Percentiles rank a stretch among this genome's conserved stretches.
These are phyloP conservation scores for Forbesichthys agassizii DNA, from an alignment of 2,113 vertebrate species.

Conservation along the genomic window DNA sequence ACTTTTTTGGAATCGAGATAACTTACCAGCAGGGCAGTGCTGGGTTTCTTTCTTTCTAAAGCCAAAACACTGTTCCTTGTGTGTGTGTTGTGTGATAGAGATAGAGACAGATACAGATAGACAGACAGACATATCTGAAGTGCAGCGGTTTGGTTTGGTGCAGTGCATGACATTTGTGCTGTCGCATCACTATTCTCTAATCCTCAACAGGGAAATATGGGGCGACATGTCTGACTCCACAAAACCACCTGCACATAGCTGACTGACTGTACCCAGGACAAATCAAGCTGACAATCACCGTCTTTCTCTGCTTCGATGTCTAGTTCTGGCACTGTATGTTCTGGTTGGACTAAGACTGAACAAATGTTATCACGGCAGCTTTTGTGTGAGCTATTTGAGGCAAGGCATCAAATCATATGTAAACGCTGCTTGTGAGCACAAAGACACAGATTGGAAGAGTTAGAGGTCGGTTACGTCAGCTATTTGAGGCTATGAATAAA, in stretches of 20 bases:
- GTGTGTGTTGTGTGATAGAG: constrained; percentile 1
- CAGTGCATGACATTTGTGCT: constrained; percentile 8
- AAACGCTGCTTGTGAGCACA: not conserved
- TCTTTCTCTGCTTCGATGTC: not conserved
- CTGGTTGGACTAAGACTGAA: not conserved
- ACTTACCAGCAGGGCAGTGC: too few species aligned
- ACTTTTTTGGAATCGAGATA: too few species aligned
- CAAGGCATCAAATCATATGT: not conserved
- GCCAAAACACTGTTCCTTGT: not conserved
- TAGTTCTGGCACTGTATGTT: not conserved
- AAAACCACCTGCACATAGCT: not conserved
- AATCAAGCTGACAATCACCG: not conserved
- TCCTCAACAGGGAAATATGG: not conserved
- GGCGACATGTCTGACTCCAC: not conserved
- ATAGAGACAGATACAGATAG: not conserved
- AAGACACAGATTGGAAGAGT: constrained; percentile 1
- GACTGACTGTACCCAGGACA: not conserved
- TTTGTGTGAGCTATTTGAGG: not conserved
- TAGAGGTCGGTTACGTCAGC: constrained; percentile 10
- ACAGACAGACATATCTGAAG: not conserved
- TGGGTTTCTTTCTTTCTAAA: not conserved
- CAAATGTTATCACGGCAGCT: not conserved
- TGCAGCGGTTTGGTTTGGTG: constrained; percentile 2
- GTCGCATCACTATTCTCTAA: not conserved
- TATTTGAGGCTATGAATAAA: constrained; percentile 35